A percentile compares a stretch with the other conserved stretches of the same genome.
These are phyloP conservation scores for Drosophila subobscura DNA, from an alignment of 1,140 invertebrate species.

Conservation along the genomic window DNA sequence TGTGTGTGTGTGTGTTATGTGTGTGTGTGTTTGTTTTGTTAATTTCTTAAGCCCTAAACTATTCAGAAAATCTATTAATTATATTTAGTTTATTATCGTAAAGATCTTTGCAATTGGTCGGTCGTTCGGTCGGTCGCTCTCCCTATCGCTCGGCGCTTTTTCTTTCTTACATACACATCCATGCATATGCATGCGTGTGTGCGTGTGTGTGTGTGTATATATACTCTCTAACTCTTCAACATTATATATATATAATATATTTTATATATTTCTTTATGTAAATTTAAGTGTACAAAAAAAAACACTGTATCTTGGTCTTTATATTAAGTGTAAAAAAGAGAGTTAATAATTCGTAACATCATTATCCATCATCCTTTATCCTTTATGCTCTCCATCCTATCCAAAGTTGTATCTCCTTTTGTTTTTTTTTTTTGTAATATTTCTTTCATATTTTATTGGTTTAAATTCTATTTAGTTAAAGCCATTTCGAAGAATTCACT, in stretches of 20 bases:
- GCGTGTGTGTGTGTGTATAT: neutral
- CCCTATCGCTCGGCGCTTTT: slow-evolving; percentile 18
- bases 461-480: slow-evolving; percentile 77
- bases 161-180: neutral
- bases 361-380: slow-evolving; percentile 26
- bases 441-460: slow-evolving; percentile 20
- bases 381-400: slow-evolving; percentile 22
- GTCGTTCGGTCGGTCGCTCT: slow-evolving; percentile 80
- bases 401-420: slow-evolving; percentile 18
- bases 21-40: slow-evolving; percentile 2
- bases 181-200: too few species aligned
- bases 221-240: slow-evolving; percentile 32
- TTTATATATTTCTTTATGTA: slow-evolving; percentile 29
- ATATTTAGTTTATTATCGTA: slow-evolving; percentile 42
- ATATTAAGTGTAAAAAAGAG: slow-evolving; percentile 22
- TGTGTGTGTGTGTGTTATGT: slow-evolving; percentile 20
- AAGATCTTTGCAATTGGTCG: slow-evolving; percentile 74
- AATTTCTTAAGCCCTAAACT: slow-evolving; percentile 19
- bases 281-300: slow-evolving; percentile 31
- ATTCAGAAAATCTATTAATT: slow-evolving; percentile 26
- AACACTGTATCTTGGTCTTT: slow-evolving; percentile 49
- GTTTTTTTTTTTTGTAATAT: neutral
- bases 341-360: slow-evolving; percentile 39
- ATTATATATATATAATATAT: slow-evolving; percentile 45
- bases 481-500: slow-evolving; percentile 81